A percentile compares a stretch with the other conserved stretches of the same genome.
Conservation (phyloP, 2,113 vertebrate genomes). For the Bathybates hornii region DNA sequence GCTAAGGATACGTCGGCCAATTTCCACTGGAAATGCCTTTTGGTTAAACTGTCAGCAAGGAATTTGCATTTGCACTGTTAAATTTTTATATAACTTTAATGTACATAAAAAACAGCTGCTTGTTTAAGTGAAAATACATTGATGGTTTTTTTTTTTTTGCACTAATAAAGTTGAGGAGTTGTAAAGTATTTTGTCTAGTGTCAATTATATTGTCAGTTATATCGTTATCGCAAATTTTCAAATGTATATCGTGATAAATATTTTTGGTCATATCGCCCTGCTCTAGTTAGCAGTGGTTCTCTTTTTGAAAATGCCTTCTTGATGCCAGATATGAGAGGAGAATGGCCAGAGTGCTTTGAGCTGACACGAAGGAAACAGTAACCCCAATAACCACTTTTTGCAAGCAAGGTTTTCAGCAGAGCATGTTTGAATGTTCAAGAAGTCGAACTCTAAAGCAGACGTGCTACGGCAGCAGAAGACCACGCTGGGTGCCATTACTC, state of each 20-base stretch:
- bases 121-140: background rate
- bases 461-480: background rate
- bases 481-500: background rate
- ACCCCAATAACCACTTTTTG: background rate
- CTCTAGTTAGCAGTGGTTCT: background rate
- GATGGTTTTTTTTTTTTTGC: accelerated
- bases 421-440: background rate
- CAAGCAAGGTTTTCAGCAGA: background rate
- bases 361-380: background rate
- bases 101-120: background rate
- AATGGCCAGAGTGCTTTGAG: background rate
- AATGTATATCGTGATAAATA: background rate
- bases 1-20: too few species aligned
- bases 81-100: too few species aligned
- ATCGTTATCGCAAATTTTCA: background rate
- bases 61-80: background rate
- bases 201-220: background rate
- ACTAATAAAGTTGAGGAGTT: background rate
- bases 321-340: background rate
- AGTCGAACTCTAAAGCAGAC: accelerated
- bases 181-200: background rate
- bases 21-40: too few species aligned
- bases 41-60: too few species aligned
- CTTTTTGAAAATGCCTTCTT: background rate
- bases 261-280: background rate